phyloP scores from a whole-genome alignment of 2,888 invertebrate genomes.

The Atrina japonica region DNA sequence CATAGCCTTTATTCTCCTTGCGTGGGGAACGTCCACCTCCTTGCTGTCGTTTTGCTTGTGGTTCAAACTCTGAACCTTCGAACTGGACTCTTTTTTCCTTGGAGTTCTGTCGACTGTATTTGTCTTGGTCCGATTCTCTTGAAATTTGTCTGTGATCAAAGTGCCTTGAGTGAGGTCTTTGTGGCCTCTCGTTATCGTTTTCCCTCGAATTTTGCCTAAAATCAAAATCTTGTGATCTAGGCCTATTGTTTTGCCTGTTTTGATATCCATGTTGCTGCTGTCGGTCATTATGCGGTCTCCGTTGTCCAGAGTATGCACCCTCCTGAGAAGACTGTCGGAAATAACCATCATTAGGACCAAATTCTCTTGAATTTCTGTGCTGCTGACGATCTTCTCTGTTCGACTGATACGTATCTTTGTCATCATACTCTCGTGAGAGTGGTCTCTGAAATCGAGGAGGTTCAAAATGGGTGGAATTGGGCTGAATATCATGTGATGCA shows the following conservation, averaged over 20 bases:
- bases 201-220: constrained; percentile 14
- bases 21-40: constrained; percentile 24
- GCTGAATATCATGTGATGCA: neutral
- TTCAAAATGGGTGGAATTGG: constrained; percentile 8
- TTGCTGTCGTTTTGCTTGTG: constrained; percentile 34
- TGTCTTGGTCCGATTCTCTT: constrained; percentile 15
- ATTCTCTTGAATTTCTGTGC: constrained; percentile 6
- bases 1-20: constrained; percentile 22
- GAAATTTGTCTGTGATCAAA: constrained; percentile 15
- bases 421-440: constrained; percentile 21
- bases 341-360: constrained; percentile 1
- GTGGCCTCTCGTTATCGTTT: constrained; percentile 8
- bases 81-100: constrained; percentile 32
- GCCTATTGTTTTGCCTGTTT: constrained; percentile 16
- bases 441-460: constrained; percentile 35
- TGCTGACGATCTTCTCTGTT: neutral
- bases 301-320: neutral
- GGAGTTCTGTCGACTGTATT: constrained; percentile 21
- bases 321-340: neutral
- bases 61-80: constrained; percentile 40
- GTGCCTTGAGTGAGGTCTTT: constrained; percentile 5
- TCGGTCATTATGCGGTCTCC: neutral
- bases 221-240: constrained; percentile 29
- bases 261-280: constrained; percentile 5
- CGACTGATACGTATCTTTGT: too few relatives aligned